Base-by-base conservation (phyloP, 1,140 invertebrate species). In the Hirudo medicinalis region DNA sequence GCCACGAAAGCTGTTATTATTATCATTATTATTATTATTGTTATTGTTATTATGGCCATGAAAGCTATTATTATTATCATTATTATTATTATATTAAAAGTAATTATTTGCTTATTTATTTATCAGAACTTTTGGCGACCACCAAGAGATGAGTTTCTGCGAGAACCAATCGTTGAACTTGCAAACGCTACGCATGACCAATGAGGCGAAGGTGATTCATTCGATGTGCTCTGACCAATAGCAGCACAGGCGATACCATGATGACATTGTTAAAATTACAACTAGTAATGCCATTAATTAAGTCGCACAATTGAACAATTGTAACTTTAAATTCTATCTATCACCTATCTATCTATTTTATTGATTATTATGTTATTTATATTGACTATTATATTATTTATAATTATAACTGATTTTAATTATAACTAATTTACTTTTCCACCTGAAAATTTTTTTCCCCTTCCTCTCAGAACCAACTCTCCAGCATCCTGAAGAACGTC, bases 151-250 rank as follows among this genome's bases (percentile, higher is more conserved):
- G 25, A 87, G 87, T 8, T 97, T 94, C 83, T 97, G 94, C 83
- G 92, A 95, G 40, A 87, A 88, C 75, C 93, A 95, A 80, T 90
- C 89, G 32, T 82, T 97, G 0, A 93, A 90, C 77, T 83, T 91
- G 78, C 88, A 92, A 0, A 94, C 92, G 0, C 84, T 97, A 74
- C 84, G 90, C 67, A 89, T 96, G 40, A 95, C 92, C 0, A 89
- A 85, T 81, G 94, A 97, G 80, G 92, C 93, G 1, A 94, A 94
- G 82, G 87, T 87, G 75, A 71, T 67, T 75, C 8, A 40, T 25
- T 63, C 29, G 6, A 36, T 3, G 6, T 36, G 32, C 32, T 36
- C 32, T 36, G 32, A 36, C 32, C 32, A 36, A 36, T 36, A 36
- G 6, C 32, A 36, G 32, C 32, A 36, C 32, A 36, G 2, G 32